phyloP scores from a whole-genome alignment of 2,113 vertebrate species.

The Ceyx margarethae region DNA sequence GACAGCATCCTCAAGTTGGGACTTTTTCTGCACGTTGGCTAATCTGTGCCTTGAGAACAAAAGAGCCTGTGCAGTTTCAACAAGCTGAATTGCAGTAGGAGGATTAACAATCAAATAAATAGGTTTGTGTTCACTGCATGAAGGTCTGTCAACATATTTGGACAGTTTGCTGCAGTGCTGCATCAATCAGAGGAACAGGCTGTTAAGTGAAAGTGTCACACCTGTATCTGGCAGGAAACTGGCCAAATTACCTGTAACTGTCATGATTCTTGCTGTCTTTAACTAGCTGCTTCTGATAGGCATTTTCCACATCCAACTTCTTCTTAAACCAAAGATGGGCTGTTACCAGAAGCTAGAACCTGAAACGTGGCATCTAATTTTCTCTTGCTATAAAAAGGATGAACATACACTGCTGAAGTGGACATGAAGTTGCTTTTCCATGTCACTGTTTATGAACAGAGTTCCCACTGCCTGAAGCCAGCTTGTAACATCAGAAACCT shows the following conservation, averaged over 20 bases:
- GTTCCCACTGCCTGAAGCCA: background rate
- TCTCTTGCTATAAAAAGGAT: background rate
- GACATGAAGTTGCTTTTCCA: background rate
- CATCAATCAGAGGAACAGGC: background rate
- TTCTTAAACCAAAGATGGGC: background rate
- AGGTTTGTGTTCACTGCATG: background rate
- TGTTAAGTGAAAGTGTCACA: background rate
- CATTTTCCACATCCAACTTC: background rate
- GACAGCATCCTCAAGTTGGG: background rate
- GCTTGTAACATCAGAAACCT: background rate
- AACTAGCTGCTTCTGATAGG: background rate
- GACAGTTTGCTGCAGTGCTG: background rate
- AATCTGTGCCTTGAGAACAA: background rate
- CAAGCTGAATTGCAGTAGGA: background rate
- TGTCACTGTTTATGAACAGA: background rate
- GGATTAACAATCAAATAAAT: conserved; percentile 6
- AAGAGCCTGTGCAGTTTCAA: background rate
- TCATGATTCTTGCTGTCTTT: background rate
- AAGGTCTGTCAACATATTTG: conserved; percentile 9
- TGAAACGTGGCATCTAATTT: background rate
- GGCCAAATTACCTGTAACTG: background rate
- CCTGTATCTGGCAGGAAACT: background rate
- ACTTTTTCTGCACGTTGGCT: background rate
- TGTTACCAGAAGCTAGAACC: background rate
- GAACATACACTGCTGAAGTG: background rate